Evolutionary conservation across 2,797 vertebrate genomes (phyloP), one percentile per base, ranked within the genome.

Genomic region (Pangasius mekongensis): DNA sequence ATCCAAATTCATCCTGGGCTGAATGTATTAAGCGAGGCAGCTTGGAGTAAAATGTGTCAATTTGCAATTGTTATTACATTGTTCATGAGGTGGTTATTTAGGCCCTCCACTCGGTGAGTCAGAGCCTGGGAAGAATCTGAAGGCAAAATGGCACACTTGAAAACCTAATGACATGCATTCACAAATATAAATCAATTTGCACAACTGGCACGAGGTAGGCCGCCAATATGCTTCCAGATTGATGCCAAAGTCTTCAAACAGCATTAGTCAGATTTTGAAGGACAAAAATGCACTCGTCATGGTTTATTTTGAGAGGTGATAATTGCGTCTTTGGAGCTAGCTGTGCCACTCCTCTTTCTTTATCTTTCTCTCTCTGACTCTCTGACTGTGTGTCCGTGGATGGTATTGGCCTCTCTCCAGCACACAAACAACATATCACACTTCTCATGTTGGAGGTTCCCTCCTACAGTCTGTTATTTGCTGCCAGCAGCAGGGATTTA

Each of bases 51-150:
- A 89, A 91, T 91, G 86, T 87, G 92, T 92, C 76, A 89, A 91
- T 92, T 93, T 92, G 87, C 92, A 92, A 94, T 93, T 90, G 90
- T 90, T 92, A 93, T 92, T 89, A 92, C 89, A 91, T 91, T 93
- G 90, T 93, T 94, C 89, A 92, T 89, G 89, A 84, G 88, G 78
- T 87, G 89, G 87, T 90, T 87, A 91, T 90, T 91, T 92, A 87
- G 83, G 78, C 78, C 81, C 87, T 92, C 86, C 85, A 87, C 91
- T 87, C 85, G 87, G 88, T 86, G 91, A 90, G 87, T 92, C 92
- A 91, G 84, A 91, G 77, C 77, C 88, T 88, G 89, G 91, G 91
- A 90, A 90, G 87, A 92, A 87, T 91, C 85, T 88, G 83, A 91
- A 85, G 76, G 92, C 89, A 64, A 92, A 93, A 93, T 89, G 69